Conservation (phyloP, 2,888 invertebrate species). For the Notocelia uddmanniana region DNA sequence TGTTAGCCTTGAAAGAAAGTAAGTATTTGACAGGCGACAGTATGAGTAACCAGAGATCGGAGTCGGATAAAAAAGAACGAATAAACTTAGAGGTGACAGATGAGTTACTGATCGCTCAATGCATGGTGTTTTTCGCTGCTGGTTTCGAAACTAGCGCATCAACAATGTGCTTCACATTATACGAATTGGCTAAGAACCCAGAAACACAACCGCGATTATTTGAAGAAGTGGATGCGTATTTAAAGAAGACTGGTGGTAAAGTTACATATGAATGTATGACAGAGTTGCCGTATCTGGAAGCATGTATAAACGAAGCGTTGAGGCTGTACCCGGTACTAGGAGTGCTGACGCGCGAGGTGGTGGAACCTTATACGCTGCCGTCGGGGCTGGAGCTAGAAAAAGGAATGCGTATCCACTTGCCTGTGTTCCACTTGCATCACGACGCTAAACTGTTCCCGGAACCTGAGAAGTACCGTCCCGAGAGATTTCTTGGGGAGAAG, state of each 20-base stretch:
- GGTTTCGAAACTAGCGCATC: conserved; percentile 84
- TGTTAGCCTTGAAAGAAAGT: conserved; percentile 46
- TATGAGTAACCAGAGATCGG: conserved; percentile 44
- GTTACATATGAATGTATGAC: conserved; percentile 75
- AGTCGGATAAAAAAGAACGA: conserved; percentile 49
- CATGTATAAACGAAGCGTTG: conserved; percentile 74
- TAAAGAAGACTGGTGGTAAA: conserved; percentile 64
- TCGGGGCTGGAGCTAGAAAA: conserved; percentile 32
- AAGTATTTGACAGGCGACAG: conserved; percentile 49
- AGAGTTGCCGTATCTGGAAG: conserved; percentile 79
- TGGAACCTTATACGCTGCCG: conserved; percentile 33
- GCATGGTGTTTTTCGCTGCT: conserved; percentile 79
- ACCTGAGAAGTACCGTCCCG: conserved; percentile 34
- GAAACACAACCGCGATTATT: conserved; percentile 72
- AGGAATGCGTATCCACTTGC: conserved; percentile 35
- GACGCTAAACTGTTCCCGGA: conserved; percentile 26
- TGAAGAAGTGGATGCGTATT: conserved; percentile 68
- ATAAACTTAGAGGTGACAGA: conserved; percentile 63
- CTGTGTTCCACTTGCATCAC: conserved; percentile 39
- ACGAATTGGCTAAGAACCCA: conserved; percentile 77
- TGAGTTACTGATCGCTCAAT: conserved; percentile 81
- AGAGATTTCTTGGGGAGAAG: conserved; percentile 28
- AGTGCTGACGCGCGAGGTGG: conserved; percentile 58
- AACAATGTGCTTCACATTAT: conserved; percentile 76
- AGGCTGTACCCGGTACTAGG: conserved; percentile 72